Percentiles rank a stretch among this genome's conserved stretches.
These are phyloP conservation scores for Calameuta pallipes DNA, from an alignment of 2,888 invertebrate species.

Conservation along the genomic window DNA sequence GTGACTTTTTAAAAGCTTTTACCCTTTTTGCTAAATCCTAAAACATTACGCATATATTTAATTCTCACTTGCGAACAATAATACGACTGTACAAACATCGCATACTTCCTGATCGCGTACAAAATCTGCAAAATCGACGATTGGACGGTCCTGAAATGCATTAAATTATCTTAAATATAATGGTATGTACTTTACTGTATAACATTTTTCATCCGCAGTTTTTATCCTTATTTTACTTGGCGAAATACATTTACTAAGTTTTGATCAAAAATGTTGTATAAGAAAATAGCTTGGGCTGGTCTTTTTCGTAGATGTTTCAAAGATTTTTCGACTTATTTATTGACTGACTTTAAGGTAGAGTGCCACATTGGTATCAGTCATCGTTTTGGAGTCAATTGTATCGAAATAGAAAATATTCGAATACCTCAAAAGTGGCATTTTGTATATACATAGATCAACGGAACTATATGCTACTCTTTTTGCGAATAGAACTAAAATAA, in stretches of 20 bases:
- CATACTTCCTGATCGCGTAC: not conserved
- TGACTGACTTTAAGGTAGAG: not conserved
- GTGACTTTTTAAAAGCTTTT: not conserved
- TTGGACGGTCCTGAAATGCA: not conserved
- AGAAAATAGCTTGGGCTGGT: not conserved
- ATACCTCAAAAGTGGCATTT: not conserved
- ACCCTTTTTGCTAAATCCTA: not conserved
- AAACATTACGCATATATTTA: not conserved
- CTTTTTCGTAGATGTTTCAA: not conserved
- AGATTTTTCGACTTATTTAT: not conserved
- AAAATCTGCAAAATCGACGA: not conserved
- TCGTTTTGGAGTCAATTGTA: not conserved
- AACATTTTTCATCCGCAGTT: not conserved
- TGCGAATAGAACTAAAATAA: not conserved
- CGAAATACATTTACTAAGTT: not conserved
- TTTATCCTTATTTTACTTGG: not conserved
- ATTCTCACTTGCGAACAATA: not conserved
- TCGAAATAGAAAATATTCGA: not conserved
- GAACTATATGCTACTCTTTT: not conserved
- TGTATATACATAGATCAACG: not conserved
- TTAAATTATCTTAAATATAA: not conserved
- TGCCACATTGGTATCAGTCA: not conserved
- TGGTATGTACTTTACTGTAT: not conserved
- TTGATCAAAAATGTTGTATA: not conserved
- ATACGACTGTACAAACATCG: not conserved